Evolutionary conservation across 64 coral and sea anemone species (phyloP), one percentile per base, ranked within the genome.

Genomic region (Dendrophyllia cribrosa): DNA sequence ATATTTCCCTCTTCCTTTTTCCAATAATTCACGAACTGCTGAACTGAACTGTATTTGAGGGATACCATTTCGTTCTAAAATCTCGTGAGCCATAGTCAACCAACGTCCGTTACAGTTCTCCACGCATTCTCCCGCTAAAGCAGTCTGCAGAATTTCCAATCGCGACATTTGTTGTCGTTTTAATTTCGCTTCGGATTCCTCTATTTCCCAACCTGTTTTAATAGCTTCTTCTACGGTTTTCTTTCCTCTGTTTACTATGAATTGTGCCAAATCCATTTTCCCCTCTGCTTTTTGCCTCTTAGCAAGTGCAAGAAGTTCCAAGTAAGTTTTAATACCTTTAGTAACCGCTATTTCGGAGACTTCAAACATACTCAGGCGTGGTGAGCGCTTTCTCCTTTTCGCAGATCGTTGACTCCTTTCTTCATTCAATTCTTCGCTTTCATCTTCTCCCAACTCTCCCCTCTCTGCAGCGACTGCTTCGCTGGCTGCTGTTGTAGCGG

Each of bases 201-300:
- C 79, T 0, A 81, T 66, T 22, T 68, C 75, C 74, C 91, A 93
- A 6, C 83, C 64, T 15, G 51, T 56, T 11, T 59, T 93, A 6
- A 93, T 79, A 13, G 91, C 83, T 79, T 80, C 74, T 20, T 93
- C 83, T 23, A 93, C 91, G 8, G 75, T 43, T 77, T 88, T 88
- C 47, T n/a, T 58, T 16, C 75, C 83, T 26, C 83, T 74, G 59
- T 93, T 93, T 46, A 70, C 91, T 24, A 93, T 88, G 56, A 79
- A 93, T 62, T 73, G n/a, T 8, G 90, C 70, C n/a, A 86, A 58
- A 22, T 92, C 90, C 47, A 17, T 93, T 53, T 80, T 88, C 7
- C 73, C 83, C 77, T 77, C 26, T 9, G 43, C 68, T 45, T 87
- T 87, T 47, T 93, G 83, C 47, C 51, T 66, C 62, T 87, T 64